Evolutionary conservation across 2,797 vertebrate genomes (phyloP).

Genomic region (Champsocephalus gunnari): DNA sequence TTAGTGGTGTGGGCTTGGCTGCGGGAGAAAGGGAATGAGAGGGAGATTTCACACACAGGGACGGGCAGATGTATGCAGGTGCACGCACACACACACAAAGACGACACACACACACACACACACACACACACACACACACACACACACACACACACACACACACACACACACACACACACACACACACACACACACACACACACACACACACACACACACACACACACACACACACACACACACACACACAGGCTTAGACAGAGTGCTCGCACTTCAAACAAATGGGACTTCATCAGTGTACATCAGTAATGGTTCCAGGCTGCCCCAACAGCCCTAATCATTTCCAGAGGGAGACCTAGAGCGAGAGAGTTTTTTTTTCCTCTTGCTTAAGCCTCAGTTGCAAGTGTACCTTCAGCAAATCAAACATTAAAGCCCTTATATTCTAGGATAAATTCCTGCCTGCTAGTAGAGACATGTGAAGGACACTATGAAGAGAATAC

Average conservation of each 20-base stretch:
- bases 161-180: conserved; percentile 39
- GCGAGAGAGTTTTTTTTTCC: conserved; percentile 6
- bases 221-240: conserved; percentile 29
- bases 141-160: conserved; percentile 33
- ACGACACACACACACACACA: not conserved
- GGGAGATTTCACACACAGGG: conserved; percentile 77
- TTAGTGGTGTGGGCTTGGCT: conserved; percentile 81
- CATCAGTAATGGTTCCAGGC: conserved; percentile 91
- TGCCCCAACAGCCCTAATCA: conserved; percentile 86
- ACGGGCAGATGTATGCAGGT: conserved; percentile 45
- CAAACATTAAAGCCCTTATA: conserved; percentile 35
- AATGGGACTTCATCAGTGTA: conserved; percentile 89
- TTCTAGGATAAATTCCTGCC: conserved; percentile 18
- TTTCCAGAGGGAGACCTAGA: conserved; percentile 84
- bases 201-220: conserved; percentile 30
- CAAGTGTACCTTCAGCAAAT: conserved; percentile 51
- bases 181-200: conserved; percentile 7
- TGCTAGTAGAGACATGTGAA: conserved; percentile 35
- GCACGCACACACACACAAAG: conserved; percentile 21
- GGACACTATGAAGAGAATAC: conserved; percentile 10
- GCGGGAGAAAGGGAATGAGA: conserved; percentile 72
- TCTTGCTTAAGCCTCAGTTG: conserved; percentile 42
- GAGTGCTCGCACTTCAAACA: conserved; percentile 86
- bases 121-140: conserved; percentile 29
- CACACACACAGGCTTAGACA: conserved; percentile 52